These are phyloP conservation scores for Pangasius sanitwongsei DNA, from an alignment of 2,797 vertebrate genomes.

Conservation along the genomic window DNA sequence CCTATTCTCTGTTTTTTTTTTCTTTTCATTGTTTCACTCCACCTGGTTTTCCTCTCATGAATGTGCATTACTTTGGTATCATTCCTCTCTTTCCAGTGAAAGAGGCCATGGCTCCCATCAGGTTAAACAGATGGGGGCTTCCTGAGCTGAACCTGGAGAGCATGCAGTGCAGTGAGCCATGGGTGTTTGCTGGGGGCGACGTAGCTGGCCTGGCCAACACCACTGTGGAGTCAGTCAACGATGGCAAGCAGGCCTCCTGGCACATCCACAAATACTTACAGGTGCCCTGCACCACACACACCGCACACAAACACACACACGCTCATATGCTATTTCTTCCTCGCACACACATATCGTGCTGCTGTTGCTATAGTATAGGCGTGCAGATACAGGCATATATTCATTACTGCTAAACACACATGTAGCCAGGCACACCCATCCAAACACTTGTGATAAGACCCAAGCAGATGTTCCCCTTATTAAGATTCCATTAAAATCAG, in stretches of 20 bases:
- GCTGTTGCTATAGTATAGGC: conserved; percentile 1
- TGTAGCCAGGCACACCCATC: conserved; percentile 27
- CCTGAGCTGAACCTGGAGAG: conserved; percentile 87
- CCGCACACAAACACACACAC: conserved; percentile 7
- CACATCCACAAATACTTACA: conserved; percentile 92
- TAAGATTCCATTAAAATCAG: conserved; percentile 67
- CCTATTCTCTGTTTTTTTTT: background rate
- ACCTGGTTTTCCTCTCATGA: conserved; percentile 22
- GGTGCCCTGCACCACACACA: conserved; percentile 70
- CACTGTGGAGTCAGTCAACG: conserved; percentile 92
- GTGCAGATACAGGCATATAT: conserved; percentile 4
- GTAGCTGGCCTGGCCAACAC: conserved; percentile 88
- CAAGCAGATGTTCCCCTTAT: conserved; percentile 70
- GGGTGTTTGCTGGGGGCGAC: conserved; percentile 94
- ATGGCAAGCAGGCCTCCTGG: conserved; percentile 97
- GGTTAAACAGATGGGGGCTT: conserved; percentile 88
- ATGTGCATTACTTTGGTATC: conserved; percentile 32
- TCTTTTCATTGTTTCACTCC: background rate
- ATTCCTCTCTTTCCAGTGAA: conserved; percentile 72
- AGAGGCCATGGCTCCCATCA: conserved; percentile 86
- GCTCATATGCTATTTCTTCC: background rate
- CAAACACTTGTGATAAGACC: conserved; percentile 59
- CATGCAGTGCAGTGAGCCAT: conserved; percentile 91
- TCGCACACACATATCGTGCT: background rate
- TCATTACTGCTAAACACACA: conserved; percentile 9